These are phyloP conservation scores for Drosophila meridiana DNA, from an alignment of 2,888 invertebrate genomes.

Conservation along the genomic window DNA sequence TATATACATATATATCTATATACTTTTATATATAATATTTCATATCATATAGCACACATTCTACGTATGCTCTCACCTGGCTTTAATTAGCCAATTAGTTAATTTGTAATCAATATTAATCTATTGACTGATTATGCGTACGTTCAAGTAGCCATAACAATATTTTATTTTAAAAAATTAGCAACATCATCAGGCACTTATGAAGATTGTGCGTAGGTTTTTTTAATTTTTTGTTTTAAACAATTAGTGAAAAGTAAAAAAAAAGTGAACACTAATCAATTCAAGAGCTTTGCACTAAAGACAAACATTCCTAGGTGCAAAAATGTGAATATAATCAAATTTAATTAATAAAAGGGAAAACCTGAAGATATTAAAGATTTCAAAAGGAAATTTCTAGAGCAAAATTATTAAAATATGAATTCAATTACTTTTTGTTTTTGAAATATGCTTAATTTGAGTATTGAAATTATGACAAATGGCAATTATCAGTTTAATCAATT, in stretches of 20 bases:
- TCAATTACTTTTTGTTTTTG: too few relatives aligned
- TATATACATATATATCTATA: background rate
- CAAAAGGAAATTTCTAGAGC: too few relatives aligned
- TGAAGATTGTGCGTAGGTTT: conserved; percentile 23
- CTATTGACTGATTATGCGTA: conserved; percentile 4
- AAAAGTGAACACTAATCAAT: background rate
- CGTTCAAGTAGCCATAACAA: conserved; percentile 46
- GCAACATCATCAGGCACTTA: background rate
- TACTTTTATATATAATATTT: background rate
- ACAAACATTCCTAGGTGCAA: background rate
- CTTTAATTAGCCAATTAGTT: conserved; percentile 37
- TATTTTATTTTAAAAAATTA: conserved; percentile 37
- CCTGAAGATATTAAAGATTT: too few relatives aligned
- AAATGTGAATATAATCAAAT: background rate
- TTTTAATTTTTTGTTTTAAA: background rate
- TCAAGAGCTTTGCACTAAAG: conserved; percentile 1
- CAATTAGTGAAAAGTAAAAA: conserved; percentile 30
- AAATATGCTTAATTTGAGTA: too few relatives aligned
- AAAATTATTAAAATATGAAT: too few relatives aligned
- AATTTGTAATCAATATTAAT: conserved; percentile 17
- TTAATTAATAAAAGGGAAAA: background rate
- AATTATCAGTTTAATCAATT: too few relatives aligned
- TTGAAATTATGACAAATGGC: too few relatives aligned
- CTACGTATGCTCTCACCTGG: background rate
- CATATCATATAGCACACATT: background rate